Conservation (phyloP, 2,113 vertebrate species). For the Indicator maculatus region DNA sequence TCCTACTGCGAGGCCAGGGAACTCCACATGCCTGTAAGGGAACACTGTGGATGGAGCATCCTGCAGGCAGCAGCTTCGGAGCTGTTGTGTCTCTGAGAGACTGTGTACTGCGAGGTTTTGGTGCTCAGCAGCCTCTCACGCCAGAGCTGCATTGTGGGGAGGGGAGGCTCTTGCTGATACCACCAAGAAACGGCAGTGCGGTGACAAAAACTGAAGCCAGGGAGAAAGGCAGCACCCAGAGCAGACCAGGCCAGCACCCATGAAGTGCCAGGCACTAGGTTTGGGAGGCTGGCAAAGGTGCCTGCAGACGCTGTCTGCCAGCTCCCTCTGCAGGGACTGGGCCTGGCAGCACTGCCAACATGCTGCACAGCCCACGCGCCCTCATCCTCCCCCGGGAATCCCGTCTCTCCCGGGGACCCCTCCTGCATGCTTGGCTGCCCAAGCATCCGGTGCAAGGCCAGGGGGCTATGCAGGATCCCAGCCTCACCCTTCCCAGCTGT, state of each 20-base stretch:
- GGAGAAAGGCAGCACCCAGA: not conserved
- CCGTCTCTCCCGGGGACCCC: not conserved
- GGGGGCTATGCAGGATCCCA: not conserved
- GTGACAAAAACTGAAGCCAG: not conserved
- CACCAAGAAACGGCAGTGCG: not conserved
- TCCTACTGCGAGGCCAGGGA: not conserved
- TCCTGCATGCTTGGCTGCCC: accelerated
- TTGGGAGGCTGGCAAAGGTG: not conserved
- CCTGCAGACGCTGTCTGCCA: not conserved
- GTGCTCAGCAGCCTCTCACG: not conserved
- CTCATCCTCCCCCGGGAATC: not conserved
- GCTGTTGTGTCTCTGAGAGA: accelerated
- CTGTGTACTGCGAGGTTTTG: not conserved
- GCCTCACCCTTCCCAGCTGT: not conserved
- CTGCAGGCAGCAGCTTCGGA: not conserved
- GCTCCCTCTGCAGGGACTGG: slow-evolving; percentile 34
- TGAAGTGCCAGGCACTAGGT: not conserved
- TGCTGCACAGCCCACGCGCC: not conserved
- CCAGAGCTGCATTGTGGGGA: not conserved
- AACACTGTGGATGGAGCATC: accelerated
- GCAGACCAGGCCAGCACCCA: not conserved
- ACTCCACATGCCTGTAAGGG: not conserved
- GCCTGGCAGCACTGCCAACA: not conserved
- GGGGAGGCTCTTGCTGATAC: not conserved
- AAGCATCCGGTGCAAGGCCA: accelerated